Evolutionary conservation across 2,888 invertebrate genomes (phyloP).

Genomic region (Lasioglossum figueresi): DNA sequence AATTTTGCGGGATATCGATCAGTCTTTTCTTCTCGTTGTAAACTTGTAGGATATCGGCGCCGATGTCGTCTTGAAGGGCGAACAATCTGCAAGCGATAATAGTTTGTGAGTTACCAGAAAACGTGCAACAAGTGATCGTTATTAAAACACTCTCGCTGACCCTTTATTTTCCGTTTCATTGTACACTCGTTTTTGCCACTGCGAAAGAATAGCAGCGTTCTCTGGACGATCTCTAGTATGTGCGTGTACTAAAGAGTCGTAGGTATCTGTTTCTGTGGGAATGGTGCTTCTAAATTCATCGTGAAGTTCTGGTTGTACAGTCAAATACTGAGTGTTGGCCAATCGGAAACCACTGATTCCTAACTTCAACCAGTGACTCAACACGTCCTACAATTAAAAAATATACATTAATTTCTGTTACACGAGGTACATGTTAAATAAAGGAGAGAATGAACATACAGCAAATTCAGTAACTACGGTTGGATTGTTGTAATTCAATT

Average conservation of each 20-base stretch:
- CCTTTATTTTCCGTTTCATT: conserved; percentile 85
- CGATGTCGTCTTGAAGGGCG: conserved; percentile 77
- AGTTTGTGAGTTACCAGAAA: not conserved
- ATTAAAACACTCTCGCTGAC: conserved; percentile 55
- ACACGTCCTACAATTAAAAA: conserved; percentile 85
- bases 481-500: conserved; percentile 92
- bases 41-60: conserved; percentile 73
- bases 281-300: conserved; percentile 84
- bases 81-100: conserved; percentile 72
- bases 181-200: conserved; percentile 87
- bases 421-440: not conserved
- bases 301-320: conserved; percentile 86
- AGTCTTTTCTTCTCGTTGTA: conserved; percentile 74
- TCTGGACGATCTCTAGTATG: conserved; percentile 88
- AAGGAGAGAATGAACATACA: conserved; percentile 72
- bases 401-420: not conserved
- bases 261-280: conserved; percentile 83
- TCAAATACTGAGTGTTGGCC: conserved; percentile 87
- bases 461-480: conserved; percentile 87
- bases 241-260: conserved; percentile 88
- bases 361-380: conserved; percentile 89
- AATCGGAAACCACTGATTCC: conserved; percentile 94
- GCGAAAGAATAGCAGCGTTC: conserved; percentile 86
- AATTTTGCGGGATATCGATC: conserved; percentile 79
- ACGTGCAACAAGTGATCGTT: not conserved